Base-by-base conservation (phyloP, 2,113 vertebrate genomes). In the Rhinogobius similis region DNA sequence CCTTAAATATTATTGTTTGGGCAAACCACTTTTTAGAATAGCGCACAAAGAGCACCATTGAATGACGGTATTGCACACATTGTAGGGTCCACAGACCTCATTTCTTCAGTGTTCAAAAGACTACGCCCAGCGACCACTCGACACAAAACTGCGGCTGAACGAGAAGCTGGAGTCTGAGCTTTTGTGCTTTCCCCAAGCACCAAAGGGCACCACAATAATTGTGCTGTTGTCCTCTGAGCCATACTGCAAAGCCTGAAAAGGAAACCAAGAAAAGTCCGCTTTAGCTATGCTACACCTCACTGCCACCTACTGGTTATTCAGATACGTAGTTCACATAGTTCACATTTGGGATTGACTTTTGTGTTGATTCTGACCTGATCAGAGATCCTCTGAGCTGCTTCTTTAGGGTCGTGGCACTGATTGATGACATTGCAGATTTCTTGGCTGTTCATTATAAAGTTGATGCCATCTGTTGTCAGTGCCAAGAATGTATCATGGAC, bases 381-480 rank as follows among this genome's bases (percentile, higher is more conserved):
- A 12, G 94, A 95, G 64, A 99, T 94, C 32, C 95, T 91, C 0
- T 95, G 95, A 23, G 98, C 97, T 0, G 96, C 98, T 88, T 98
- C 97, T 1, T 88, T 93, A 18, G 98, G 97, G 75, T 98, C 96
- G 0, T 96, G 93, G 81, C 96, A 98, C 87, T 98, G 96, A 83
- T 91, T 98, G 75, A 98, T 95, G 76, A 95, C 94, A 70, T 98
- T 86, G 23, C 98, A 99, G 86, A 99, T 99, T 88, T 99, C 98
- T 78, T 99, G 98, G 76, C 96, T 99, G 75, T 98, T 99, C 89
- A 99, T 96, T 10, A 97, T 98, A 85, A 99, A 98, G 93, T 99
- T 99, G 66, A 99, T 91, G 39, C 98, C 98, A 0, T 99, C 97
- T 0, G 97, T 99, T 29, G 96, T 99, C 81, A 99, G 95, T 10